A percentile compares a stretch with the other conserved stretches of the same genome.
Conservation (phyloP, 2,888 invertebrate species). For the Sarcophaga subvicina region DNA sequence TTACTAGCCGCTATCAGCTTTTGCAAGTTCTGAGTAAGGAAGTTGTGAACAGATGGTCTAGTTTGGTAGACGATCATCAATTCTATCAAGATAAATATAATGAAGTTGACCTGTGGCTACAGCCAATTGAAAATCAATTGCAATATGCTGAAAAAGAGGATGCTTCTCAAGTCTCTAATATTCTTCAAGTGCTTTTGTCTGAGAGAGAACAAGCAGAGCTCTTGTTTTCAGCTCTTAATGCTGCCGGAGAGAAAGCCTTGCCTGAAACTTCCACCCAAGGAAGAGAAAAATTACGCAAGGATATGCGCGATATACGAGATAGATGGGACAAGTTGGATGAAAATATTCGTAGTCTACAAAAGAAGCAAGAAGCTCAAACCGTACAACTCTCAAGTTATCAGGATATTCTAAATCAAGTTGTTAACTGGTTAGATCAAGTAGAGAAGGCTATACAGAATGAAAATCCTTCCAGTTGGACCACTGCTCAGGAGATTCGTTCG, state of each 20-base stretch:
- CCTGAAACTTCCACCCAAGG: conserved; percentile 96
- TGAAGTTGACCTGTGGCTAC: conserved; percentile 90
- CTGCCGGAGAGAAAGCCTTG: conserved; percentile 93
- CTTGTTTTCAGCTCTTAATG: conserved; percentile 88
- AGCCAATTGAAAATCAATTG: conserved; percentile 88
- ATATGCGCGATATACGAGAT: conserved; percentile 90
- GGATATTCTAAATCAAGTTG: conserved; percentile 91
- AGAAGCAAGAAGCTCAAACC: conserved; percentile 91
- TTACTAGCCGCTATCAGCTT: conserved; percentile 93
- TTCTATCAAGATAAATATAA: conserved; percentile 89
- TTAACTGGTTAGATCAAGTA: conserved; percentile 93
- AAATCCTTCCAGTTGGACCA: conserved; percentile 87
- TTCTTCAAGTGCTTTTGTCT: conserved; percentile 87
- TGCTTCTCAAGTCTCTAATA: conserved; percentile 86
- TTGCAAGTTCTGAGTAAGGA: conserved; percentile 92
- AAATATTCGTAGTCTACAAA: conserved; percentile 91
- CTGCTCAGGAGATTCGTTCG: conserved; percentile 92
- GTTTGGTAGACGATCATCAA: conserved; percentile 91
- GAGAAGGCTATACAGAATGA: conserved; percentile 89
- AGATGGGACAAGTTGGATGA: conserved; percentile 94
- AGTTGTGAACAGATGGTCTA: conserved; percentile 92
- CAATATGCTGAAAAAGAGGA: conserved; percentile 85
- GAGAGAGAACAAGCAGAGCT: conserved; percentile 94
- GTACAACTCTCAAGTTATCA: conserved; percentile 93
- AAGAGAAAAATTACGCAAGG: conserved; percentile 93